Percentiles rank a stretch among this genome's conserved stretches.
These are phyloP conservation scores for Megalops cyprinoides DNA, from an alignment of 2,797 vertebrate species.

Conservation along the genomic window DNA sequence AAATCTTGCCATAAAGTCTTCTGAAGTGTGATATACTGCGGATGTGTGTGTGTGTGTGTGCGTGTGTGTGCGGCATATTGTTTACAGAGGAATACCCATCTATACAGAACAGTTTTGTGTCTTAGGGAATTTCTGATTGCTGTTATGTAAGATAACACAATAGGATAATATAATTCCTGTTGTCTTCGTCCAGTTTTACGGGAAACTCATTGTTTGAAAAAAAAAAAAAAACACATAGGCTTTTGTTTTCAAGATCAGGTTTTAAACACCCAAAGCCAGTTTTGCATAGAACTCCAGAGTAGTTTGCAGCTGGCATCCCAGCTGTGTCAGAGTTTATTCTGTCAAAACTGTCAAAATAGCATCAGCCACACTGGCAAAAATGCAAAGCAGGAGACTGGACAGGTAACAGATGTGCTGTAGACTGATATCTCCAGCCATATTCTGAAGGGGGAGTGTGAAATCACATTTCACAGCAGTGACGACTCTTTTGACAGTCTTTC, in stretches of 20 bases:
- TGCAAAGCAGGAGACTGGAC: background rate
- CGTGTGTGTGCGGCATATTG: background rate
- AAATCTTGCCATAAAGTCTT: too few relatives aligned
- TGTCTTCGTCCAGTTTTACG: background rate
- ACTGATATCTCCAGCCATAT: background rate
- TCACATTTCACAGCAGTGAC: conserved; percentile 16
- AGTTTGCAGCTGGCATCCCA: too few relatives aligned
- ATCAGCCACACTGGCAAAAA: too few relatives aligned
- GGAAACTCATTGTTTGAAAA: background rate
- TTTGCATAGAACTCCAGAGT: too few relatives aligned
- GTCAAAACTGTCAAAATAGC: too few relatives aligned
- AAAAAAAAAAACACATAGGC: background rate
- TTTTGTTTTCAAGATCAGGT: background rate
- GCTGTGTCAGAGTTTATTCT: background rate
- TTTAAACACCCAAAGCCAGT: too few relatives aligned
- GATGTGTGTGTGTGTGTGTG: background rate
- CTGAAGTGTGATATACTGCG: too few relatives aligned
- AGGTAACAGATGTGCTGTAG: background rate
- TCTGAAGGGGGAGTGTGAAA: conserved; percentile 1
- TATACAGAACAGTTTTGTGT: background rate
- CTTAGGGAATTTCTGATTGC: background rate
- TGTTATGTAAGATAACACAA: background rate
- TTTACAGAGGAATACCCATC: background rate
- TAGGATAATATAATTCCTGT: background rate
- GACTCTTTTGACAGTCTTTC: background rate